Conservation (phyloP, 2,113 vertebrate species). For the Callipepla squamata region DNA sequence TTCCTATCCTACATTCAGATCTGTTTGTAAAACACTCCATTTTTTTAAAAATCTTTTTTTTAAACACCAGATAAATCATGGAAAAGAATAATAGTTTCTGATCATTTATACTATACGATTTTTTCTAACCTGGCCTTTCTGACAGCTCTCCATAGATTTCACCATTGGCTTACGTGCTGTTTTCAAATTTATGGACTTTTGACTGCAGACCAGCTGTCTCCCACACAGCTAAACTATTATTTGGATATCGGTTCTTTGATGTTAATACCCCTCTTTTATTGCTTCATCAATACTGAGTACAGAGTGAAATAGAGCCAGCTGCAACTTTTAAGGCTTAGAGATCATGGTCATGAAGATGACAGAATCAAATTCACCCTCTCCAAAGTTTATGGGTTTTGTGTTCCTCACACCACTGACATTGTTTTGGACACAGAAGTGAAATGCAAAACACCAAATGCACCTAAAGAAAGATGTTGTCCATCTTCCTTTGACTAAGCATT, state of each 20-base stretch:
- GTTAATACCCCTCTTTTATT: constrained; percentile 44
- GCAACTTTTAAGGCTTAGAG: constrained; percentile 49
- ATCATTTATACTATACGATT: neutral
- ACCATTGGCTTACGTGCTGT: neutral
- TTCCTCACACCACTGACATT: constrained; percentile 33
- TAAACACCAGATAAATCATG: neutral
- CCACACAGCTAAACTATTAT: constrained; percentile 39
- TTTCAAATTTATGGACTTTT: constrained; percentile 50
- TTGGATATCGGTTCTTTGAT: constrained; percentile 37
- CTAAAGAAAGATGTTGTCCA: neutral
- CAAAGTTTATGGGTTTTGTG: constrained; percentile 40
- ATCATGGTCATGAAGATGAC: constrained; percentile 39
- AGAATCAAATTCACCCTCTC: constrained; percentile 37
- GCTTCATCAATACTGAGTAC: constrained; percentile 34
- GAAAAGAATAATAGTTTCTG: constrained; percentile 17
- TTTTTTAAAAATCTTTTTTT: neutral
- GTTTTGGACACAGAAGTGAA: constrained; percentile 44
- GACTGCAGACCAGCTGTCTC: neutral
- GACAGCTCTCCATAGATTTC: neutral
- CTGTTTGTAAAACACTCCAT: neutral
- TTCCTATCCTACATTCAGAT: constrained; percentile 9
- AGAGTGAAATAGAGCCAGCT: constrained; percentile 29
- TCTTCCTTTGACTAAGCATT: neutral
- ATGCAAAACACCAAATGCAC: constrained; percentile 40
- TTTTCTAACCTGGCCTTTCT: neutral